Base-by-base conservation (phyloP, 35 echinoderm and acorn worm genomes). In the Chiridota heheva region DNA sequence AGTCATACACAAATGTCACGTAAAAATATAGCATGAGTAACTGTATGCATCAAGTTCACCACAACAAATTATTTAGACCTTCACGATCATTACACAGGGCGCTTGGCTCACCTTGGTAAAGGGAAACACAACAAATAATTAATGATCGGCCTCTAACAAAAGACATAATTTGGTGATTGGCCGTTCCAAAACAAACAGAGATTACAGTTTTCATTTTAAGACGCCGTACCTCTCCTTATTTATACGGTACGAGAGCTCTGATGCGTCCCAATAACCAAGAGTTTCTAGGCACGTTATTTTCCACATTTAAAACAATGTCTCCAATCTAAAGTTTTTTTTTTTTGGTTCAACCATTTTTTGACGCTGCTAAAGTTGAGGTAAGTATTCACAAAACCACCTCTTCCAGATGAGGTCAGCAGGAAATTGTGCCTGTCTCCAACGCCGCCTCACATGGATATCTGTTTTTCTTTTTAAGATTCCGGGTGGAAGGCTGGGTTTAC, bases 351-450 rank as follows among this genome's bases (percentile, higher is more conserved):
- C 17, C 86, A 75, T 81, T 42, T 73, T 81, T 62, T 88, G 86
- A 12, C 78, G 35, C 8, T 57, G 26, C 48, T 87, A 70, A 12
- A 87, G 70, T 30, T 26, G 8, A 10, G 82, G 77, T 25, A 92
- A 66, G 57, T 86, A 91, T 47, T 86, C 76, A 37, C 44, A 40
- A 16, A 81, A 16, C 87, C 81, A 90, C 33, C 87, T 72, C 7
- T 40, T 25, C 90, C 84, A 87, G 39, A 87, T 77, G 26, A 82
- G 30, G 65, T 76, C 83, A 32, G 75, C 85, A 80, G 13, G 69
- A 24, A 20, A 70, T 36, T 44, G 63, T 12, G 31, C 16, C 35
- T 84, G 4, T 39, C 15, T 64, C 60, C 90, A 92, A 25, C 83
- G 61, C 16, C 83, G 67, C 22, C 67, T 18, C 13, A 2, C 55